Conservation (phyloP, 2,888 invertebrate genomes). For the Stenotaenia linearis region DNA sequence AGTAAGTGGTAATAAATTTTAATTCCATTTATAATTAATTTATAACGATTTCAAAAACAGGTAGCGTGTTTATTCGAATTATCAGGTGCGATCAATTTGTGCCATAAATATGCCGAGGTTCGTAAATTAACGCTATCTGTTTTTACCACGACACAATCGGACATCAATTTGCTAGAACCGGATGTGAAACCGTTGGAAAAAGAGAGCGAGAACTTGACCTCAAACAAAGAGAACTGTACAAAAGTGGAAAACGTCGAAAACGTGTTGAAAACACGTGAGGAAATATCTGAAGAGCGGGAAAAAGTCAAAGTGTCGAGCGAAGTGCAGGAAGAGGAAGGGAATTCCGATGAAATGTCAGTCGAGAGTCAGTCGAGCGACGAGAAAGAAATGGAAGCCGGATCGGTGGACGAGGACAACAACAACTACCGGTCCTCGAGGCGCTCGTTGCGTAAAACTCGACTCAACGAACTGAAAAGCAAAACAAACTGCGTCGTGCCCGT, state of each 20-base stretch:
- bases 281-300: not conserved
- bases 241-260: no score
- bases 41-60: not conserved
- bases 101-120: slow-evolving; percentile 19
- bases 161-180: not conserved
- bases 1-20: not conserved
- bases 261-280: no score
- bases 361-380: not conserved
- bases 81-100: slow-evolving; percentile 3
- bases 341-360: not conserved
- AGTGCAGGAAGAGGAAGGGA: not conserved
- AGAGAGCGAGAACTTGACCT: not conserved
- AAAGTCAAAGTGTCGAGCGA: not conserved
- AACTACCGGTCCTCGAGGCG: not conserved
- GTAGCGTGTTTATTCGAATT: slow-evolving; percentile 28
- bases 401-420: not conserved
- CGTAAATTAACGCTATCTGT: not conserved
- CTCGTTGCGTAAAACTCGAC: not conserved
- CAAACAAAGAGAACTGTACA: not conserved
- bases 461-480: not conserved
- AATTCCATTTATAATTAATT: not conserved
- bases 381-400: not conserved
- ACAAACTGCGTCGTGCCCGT: not conserved
- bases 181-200: not conserved
- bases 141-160: not conserved